These are phyloP conservation scores for Neolamprologus fasciatus DNA, from an alignment of 2,113 vertebrate species.

Conservation along the genomic window DNA sequence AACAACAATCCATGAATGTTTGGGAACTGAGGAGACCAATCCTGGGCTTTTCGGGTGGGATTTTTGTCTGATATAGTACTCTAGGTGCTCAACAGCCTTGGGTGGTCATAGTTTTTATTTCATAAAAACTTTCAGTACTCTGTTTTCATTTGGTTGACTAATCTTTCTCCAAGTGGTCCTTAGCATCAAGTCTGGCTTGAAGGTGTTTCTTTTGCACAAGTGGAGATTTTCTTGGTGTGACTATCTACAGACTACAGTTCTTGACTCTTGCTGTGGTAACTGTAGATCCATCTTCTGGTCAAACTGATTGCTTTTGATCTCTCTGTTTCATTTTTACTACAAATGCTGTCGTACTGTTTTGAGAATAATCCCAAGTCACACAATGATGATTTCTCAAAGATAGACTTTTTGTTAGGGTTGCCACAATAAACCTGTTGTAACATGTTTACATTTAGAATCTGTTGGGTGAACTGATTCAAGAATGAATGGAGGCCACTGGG, in stretches of 20 bases:
- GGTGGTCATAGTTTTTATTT: neutral
- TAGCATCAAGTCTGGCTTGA: neutral
- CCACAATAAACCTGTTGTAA: accelerated
- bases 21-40: neutral
- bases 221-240: neutral
- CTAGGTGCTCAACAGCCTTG: neutral
- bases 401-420: neutral
- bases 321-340: neutral
- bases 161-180: neutral
- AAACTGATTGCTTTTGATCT: neutral
- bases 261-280: neutral
- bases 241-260: neutral
- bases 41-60: neutral
- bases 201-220: neutral
- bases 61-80: neutral
- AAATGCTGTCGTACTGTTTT: neutral
- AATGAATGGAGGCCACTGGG: neutral
- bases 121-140: neutral
- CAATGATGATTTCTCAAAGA: neutral
- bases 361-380: neutral
- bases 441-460: neutral
- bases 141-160: neutral
- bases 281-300: accelerated
- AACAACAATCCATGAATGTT: neutral
- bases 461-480: neutral